Conservation (phyloP, 2,888 invertebrate species). For the Synanthedon formicaeformis region DNA sequence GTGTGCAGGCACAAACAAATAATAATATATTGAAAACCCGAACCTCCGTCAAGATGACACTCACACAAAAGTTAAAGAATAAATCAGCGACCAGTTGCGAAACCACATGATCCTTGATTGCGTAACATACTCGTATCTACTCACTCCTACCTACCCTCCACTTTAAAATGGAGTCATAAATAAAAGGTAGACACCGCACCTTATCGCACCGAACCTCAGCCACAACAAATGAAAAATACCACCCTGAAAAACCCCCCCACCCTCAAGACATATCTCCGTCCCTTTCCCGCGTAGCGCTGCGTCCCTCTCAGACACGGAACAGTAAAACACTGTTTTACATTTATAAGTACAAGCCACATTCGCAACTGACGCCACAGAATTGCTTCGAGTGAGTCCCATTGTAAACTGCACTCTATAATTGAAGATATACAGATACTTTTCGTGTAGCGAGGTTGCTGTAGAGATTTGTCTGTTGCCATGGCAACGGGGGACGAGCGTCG, state of each 20-base stretch:
- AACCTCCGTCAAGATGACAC: too few relatives aligned
- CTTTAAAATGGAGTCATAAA: slow-evolving; percentile 68
- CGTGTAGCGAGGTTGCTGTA: slow-evolving; percentile 1
- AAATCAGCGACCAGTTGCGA: slow-evolving; percentile 30
- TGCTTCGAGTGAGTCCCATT: slow-evolving; percentile 5
- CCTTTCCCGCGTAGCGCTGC: slow-evolving; percentile 11
- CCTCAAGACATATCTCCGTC: slow-evolving; percentile 13
- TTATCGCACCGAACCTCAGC: slow-evolving; percentile 45
- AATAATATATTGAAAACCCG: too few relatives aligned
- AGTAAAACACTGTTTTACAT: slow-evolving; percentile 63
- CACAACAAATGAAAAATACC: slow-evolving; percentile 60
- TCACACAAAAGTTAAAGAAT: too few relatives aligned
- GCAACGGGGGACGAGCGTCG: slow-evolving; percentile 42
- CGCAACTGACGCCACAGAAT: slow-evolving; percentile 21
- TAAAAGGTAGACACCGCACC: slow-evolving; percentile 59
- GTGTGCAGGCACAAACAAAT: too few relatives aligned
- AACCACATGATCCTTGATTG: slow-evolving; percentile 26
- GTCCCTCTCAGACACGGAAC: slow-evolving; percentile 31
- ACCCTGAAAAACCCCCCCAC: slow-evolving; percentile 17
- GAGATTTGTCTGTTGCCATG: slow-evolving; percentile 32
- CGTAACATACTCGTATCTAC: slow-evolving; percentile 54
- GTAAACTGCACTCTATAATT: slow-evolving; percentile 16
- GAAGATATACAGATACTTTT: slow-evolving; percentile 18
- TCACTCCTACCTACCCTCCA: slow-evolving; percentile 39
- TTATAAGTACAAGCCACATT: slow-evolving; percentile 63